A percentile compares a stretch with the other conserved stretches of the same genome.
Conservation (phyloP, 1,140 invertebrate genomes). For the Sycobia sp. region DNA sequence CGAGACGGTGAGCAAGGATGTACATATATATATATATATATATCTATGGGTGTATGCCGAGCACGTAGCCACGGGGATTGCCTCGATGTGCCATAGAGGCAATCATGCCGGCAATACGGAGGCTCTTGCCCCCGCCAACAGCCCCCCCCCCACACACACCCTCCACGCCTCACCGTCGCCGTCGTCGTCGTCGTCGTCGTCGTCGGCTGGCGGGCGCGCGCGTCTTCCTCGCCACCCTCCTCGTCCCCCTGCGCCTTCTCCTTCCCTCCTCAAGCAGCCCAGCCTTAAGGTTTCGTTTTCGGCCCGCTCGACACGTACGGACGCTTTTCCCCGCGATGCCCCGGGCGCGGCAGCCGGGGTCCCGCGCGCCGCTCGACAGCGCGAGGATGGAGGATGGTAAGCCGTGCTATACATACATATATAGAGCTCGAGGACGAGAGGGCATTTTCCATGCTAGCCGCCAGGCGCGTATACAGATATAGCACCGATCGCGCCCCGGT, state of each 20-base stretch:
- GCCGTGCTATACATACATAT: too few relatives aligned
- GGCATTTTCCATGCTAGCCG: neutral
- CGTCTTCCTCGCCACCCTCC: constrained; percentile 45
- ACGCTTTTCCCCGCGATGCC: constrained; percentile 17
- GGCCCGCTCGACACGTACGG: too few relatives aligned
- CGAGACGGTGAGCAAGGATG: too few relatives aligned
- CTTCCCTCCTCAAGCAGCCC: constrained; percentile 24
- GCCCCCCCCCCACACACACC: neutral
- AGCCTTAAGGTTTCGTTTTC: too few relatives aligned
- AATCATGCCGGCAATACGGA: constrained; percentile 62
- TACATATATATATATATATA: too few relatives aligned
- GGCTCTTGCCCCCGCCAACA: constrained; percentile 58
- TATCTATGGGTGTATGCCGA: constrained; percentile 62
- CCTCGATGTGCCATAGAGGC: constrained; percentile 63
- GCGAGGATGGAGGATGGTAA: too few relatives aligned
- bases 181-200: constrained; percentile 39
- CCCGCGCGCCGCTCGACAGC: too few relatives aligned
- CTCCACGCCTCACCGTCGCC: constrained; percentile 55
- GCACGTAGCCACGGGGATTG: constrained; percentile 63
- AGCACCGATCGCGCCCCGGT: neutral
- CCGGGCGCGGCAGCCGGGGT: too few relatives aligned
- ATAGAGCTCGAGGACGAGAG: neutral
- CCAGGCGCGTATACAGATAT: neutral
- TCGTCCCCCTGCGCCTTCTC: constrained; percentile 18
- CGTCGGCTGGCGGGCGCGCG: constrained; percentile 37